Evolutionary conservation across 2,113 vertebrate genomes (phyloP).

Genomic region (Halcyon malimbica): DNA sequence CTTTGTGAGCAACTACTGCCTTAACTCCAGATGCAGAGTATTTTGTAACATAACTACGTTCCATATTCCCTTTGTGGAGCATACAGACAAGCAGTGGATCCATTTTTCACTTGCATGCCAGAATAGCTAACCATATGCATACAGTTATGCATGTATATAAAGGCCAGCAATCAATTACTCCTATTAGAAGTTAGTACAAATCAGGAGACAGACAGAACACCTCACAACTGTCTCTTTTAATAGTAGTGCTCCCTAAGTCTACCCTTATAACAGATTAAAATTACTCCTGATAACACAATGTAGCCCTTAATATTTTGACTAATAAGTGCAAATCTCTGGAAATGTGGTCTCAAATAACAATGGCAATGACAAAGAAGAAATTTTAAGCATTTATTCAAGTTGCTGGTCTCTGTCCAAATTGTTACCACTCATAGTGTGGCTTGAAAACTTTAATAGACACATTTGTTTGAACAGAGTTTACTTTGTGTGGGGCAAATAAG

Average conservation of each 20-base stretch:
- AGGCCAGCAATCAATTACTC: not conserved
- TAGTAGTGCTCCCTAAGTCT: not conserved
- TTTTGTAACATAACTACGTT: not conserved
- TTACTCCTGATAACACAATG: not conserved
- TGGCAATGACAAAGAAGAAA: conserved; percentile 16
- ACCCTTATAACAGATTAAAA: not conserved
- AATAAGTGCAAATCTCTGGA: not conserved
- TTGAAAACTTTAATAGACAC: conserved; percentile 7
- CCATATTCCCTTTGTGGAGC: conserved; percentile 28
- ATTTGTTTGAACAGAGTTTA: conserved; percentile 6
- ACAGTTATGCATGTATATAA: not conserved
- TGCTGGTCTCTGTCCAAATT: not conserved
- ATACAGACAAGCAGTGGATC: not conserved
- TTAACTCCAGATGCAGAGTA: conserved; percentile 54
- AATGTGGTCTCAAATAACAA: not conserved
- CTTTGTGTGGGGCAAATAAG: conserved; percentile 32
- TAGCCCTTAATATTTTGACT: conserved; percentile 1
- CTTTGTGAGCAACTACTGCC: conserved; percentile 57
- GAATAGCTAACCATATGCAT: conserved; percentile 12
- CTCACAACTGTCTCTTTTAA: not conserved
- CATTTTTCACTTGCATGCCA: conserved; percentile 7
- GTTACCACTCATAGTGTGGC: not conserved
- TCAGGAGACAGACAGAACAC: not conserved
- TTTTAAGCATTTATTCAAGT: conserved; percentile 12
- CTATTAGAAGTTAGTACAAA: not conserved